Percentiles rank a stretch among this genome's conserved stretches.
Conservation (phyloP, 1,140 invertebrate species). For the Heliconius melpomene region DNA sequence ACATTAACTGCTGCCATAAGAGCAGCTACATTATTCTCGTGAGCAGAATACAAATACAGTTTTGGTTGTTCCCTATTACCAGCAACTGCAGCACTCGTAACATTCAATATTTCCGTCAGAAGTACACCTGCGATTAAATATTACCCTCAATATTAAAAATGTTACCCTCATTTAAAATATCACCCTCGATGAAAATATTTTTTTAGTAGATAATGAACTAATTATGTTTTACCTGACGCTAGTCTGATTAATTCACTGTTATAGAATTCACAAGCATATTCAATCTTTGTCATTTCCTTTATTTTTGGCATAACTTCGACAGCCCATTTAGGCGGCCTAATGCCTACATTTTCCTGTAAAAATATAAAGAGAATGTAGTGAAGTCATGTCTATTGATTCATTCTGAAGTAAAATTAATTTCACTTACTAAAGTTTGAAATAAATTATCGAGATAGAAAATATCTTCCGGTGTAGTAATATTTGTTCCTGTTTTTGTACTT, state of each 20-base stretch:
- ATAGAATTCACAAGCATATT: conserved; percentile 73
- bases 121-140: conserved; percentile 71
- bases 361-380: conserved; percentile 16
- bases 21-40: conserved; percentile 87
- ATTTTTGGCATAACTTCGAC: conserved; percentile 74
- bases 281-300: conserved; percentile 76
- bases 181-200: conserved; percentile 4
- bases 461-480: conserved; percentile 73
- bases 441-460: conserved; percentile 80
- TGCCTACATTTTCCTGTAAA: conserved; percentile 73
- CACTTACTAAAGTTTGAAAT: conserved; percentile 77
- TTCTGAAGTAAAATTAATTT: not conserved
- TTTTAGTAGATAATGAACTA: not conserved
- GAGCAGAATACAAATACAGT: conserved; percentile 83
- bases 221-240: conserved; percentile 65
- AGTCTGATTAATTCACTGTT: conserved; percentile 71
- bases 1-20: conserved; percentile 84
- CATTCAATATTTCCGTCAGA: conserved; percentile 80
- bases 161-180: not conserved
- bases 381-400: not conserved
- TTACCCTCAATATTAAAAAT: too few species aligned
- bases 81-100: conserved; percentile 66
- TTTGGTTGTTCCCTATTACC: conserved; percentile 68
- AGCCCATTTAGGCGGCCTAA: conserved; percentile 75
- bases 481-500: conserved; percentile 64